Base-by-base conservation (phyloP, 2,113 vertebrate species). In the Stigmatopora nigra region DNA sequence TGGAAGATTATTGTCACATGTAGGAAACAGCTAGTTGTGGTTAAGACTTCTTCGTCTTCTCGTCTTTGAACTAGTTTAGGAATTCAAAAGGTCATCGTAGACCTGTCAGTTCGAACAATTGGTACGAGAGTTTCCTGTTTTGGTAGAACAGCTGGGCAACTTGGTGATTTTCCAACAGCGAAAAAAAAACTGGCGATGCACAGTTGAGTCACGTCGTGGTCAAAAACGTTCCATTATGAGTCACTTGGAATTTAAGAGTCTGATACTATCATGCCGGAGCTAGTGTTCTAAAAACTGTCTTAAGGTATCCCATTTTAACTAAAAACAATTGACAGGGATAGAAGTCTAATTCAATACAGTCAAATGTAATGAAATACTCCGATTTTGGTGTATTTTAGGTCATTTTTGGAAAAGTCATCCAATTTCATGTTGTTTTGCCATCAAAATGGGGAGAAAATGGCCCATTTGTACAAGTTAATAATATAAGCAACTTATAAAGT, bases 281-380 rank as follows among this genome's bases (percentile, higher is more conserved):
- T 14, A 9, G 61, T 71, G 51, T 70, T 81, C 76, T 73, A 57
- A 71, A 72, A 82, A 73, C 79, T 72, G 82, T 87, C 86, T 85
- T 76, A 76, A 78, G 70, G 83, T 85, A 80, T 86, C 85, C 77
- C 65, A 70, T 48, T 2, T 5, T 55, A 20, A 55, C 38, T 41
- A 4, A 41, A 8, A 8, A 7, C 38, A 4, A 41, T 41, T 41
- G 38, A 41, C 38, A 41, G 38, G 1, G 38, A 41, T 41, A 8
- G 38, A 41, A 7, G 25, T 31, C 2, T 31, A 31, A 41, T 41
- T 10, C 38, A 41, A 41, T 41, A 4, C 38, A 41, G 9, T 10
- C 38, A 7, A 41, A 41, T 41, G 38, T 4, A 3, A 17, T 48
- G 14, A 16, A 48, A 48, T 16, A 48, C 17, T 17, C 16, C 16